Evolutionary conservation across 2,888 invertebrate species (phyloP).

Genomic region (Volucella zonaria): DNA sequence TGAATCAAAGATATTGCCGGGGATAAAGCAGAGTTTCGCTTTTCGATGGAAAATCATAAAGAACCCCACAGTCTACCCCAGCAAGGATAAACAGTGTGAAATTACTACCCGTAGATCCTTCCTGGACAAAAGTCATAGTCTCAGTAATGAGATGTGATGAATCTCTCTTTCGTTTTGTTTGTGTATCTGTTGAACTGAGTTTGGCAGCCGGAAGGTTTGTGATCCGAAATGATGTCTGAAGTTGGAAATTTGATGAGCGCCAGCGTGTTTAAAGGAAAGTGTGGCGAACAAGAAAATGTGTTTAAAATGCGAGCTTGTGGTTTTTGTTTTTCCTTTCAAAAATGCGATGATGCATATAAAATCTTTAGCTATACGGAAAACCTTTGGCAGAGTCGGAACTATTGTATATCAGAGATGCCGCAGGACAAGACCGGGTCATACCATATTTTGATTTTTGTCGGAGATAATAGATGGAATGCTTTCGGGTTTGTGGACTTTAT

Average conservation of each 20-base stretch:
- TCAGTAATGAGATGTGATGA: conserved; percentile 53
- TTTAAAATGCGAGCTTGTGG: too few relatives aligned
- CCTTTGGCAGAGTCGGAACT: too few relatives aligned
- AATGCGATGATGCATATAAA: too few relatives aligned
- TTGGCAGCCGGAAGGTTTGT: background rate
- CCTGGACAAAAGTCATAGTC: conserved; percentile 63
- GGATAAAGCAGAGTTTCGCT: conserved; percentile 24
- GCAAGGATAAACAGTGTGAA: conserved; percentile 64
- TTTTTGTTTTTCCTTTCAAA: too few relatives aligned
- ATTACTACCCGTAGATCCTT: conserved; percentile 71
- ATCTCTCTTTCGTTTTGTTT: conserved; percentile 23
- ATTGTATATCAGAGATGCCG: too few relatives aligned
- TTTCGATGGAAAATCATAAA: conserved; percentile 56
- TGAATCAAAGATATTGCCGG: conserved; percentile 28
- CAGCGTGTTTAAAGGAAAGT: background rate
- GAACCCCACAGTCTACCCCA: conserved; percentile 26
- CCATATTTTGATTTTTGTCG: too few relatives aligned
- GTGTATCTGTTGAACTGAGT: too few relatives aligned
- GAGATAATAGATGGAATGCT: too few relatives aligned
- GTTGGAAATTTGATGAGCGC: background rate
- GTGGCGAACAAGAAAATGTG: background rate
- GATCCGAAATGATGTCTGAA: conserved; percentile 5
- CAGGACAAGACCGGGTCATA: too few relatives aligned
- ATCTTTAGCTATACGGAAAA: too few relatives aligned
- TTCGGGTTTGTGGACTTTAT: too few relatives aligned